Conservation (phyloP, 2,888 invertebrate species). For the Acanthopleura granulata region DNA sequence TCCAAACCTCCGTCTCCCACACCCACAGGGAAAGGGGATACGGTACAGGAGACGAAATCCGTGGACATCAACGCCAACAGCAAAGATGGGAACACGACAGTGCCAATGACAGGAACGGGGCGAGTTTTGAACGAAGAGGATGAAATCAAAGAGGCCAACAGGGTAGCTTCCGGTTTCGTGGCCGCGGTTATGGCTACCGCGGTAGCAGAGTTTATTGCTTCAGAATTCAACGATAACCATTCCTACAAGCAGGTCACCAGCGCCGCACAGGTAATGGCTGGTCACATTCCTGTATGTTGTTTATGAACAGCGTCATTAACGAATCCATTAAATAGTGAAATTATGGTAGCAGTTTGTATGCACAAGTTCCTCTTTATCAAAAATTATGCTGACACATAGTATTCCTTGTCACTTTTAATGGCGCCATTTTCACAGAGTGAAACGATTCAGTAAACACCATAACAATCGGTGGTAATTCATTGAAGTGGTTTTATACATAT, state of each 20-base stretch:
- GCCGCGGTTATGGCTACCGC: constrained; percentile 41
- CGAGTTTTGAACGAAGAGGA: constrained; percentile 27
- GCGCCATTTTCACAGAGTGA: too few species aligned
- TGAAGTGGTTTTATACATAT: too few species aligned
- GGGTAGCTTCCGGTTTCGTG: constrained; percentile 39
- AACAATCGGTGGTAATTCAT: too few species aligned
- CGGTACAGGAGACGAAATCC: neutral
- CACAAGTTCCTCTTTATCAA: too few species aligned
- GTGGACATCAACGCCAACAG: neutral
- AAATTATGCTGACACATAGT: too few species aligned
- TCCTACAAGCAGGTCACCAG: constrained; percentile 23
- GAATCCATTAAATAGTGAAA: too few species aligned
- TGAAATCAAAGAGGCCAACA: constrained; percentile 28
- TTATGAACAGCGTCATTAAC: too few species aligned
- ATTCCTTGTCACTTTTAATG: too few species aligned
- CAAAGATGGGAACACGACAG: neutral
- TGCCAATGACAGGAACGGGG: neutral
- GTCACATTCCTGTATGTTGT: neutral
- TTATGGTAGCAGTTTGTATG: too few species aligned
- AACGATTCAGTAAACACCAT: too few species aligned
- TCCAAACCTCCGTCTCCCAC: neutral
- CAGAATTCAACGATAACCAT: constrained; percentile 25
- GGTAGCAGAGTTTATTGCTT: constrained; percentile 36
- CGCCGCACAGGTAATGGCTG: constrained; percentile 33
- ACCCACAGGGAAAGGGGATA: neutral